phyloP scores from a whole-genome alignment of 2,888 invertebrate species.

The Temnothorax unifasciatus region DNA sequence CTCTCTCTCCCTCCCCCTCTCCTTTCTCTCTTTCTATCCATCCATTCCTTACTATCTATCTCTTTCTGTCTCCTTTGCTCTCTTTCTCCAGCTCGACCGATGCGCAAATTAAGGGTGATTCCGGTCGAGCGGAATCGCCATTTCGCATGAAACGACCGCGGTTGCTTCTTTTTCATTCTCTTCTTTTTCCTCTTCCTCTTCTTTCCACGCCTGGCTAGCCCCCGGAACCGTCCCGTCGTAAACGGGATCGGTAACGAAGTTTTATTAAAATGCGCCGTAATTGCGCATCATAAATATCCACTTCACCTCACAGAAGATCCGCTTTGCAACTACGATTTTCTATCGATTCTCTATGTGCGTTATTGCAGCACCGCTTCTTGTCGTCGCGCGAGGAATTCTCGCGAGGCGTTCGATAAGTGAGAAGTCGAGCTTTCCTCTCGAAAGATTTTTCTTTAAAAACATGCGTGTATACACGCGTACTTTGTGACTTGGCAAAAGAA shows the following conservation, averaged over 20 bases:
- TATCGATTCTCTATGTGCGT: slow-evolving; percentile 45
- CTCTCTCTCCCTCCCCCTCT: not conserved
- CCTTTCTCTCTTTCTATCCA: slow-evolving; percentile 50
- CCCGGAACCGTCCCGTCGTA: slow-evolving; percentile 56
- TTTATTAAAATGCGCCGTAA: slow-evolving; percentile 73
- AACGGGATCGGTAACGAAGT: slow-evolving; percentile 65
- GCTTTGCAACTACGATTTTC: slow-evolving; percentile 40
- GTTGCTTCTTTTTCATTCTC: slow-evolving; percentile 37
- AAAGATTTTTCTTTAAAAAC: not conserved
- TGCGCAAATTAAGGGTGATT: slow-evolving; percentile 77
- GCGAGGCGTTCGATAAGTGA: slow-evolving; percentile 12
- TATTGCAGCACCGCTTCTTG: slow-evolving; percentile 57
- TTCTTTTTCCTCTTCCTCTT: slow-evolving; percentile 10
- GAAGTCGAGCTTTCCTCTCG: not conserved
- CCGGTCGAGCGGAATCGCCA: slow-evolving; percentile 69
- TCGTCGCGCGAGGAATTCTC: slow-evolving; percentile 16
- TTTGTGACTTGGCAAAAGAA: slow-evolving; percentile 10
- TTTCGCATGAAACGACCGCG: slow-evolving; percentile 72
- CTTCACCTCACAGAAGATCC: slow-evolving; percentile 53
- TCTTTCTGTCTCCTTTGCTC: slow-evolving; percentile 51
- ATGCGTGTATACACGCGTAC: not conserved
- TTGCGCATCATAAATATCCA: slow-evolving; percentile 72
- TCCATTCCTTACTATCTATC: slow-evolving; percentile 12
- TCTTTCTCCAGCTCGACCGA: slow-evolving; percentile 55
- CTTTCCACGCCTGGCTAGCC: slow-evolving; percentile 14